These are phyloP conservation scores for Stenopsyche tienmushanensis DNA, from an alignment of 1,140 invertebrate species.

Conservation along the genomic window DNA sequence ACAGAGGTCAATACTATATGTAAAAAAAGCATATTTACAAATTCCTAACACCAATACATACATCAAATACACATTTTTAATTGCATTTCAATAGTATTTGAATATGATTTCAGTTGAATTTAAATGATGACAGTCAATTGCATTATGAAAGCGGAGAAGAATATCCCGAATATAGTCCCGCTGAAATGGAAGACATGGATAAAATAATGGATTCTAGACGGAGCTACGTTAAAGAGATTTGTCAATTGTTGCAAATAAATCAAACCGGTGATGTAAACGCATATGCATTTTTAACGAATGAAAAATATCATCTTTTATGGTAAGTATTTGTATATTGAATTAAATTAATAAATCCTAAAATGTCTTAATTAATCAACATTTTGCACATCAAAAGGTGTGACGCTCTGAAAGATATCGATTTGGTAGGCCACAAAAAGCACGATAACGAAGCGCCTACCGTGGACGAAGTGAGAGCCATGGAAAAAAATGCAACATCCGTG, in stretches of 20 bases:
- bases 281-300: constrained; percentile 81
- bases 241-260: constrained; percentile 1
- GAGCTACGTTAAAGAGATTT: constrained; percentile 17
- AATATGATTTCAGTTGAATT: neutral
- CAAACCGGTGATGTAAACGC: constrained; percentile 50
- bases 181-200: constrained; percentile 18
- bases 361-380: neutral
- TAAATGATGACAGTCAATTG: no score
- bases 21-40: neutral
- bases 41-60: neutral
- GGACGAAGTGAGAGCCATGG: no score
- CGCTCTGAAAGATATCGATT: neutral
- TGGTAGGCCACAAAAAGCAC: neutral
- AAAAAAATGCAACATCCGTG: constrained; percentile 19
- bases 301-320: constrained; percentile 76
- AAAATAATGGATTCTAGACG: constrained; percentile 20
- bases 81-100: neutral
- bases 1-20: neutral
- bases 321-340: constrained; percentile 45
- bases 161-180: neutral
- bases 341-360: neutral
- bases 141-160: neutral
- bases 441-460: neutral
- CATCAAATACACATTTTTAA: neutral
- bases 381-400: neutral